phyloP scores from a whole-genome alignment of 2,888 invertebrate genomes.

The Hemaris fuciformis region DNA sequence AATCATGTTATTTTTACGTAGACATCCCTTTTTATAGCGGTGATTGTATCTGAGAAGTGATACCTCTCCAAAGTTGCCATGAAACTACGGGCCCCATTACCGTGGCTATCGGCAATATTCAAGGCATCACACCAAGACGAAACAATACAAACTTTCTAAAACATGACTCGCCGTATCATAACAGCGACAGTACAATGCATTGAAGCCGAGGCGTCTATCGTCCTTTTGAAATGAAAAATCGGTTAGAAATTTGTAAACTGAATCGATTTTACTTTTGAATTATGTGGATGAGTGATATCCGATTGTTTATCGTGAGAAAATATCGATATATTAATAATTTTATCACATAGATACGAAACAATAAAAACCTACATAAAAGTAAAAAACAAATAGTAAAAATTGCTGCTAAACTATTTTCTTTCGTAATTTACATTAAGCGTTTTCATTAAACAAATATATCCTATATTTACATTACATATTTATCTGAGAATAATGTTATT shows the following conservation, averaged over 20 bases:
- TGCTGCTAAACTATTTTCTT: too few relatives aligned
- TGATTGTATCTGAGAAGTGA: background rate
- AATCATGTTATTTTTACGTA: too few relatives aligned
- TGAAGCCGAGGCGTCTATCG: background rate
- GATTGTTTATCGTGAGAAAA: too few relatives aligned
- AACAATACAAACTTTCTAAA: slow-evolving; percentile 3
- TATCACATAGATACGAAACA: too few relatives aligned
- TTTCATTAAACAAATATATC: too few relatives aligned
- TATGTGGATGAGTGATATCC: background rate
- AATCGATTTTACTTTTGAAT: background rate
- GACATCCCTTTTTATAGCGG: background rate
- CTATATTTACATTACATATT: too few relatives aligned
- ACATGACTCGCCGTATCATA: background rate
- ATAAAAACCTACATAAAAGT: too few relatives aligned
- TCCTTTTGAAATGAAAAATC: background rate
- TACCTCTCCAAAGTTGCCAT: background rate
- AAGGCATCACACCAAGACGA: background rate
- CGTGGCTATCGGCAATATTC: background rate
- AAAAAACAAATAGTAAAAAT: too few relatives aligned
- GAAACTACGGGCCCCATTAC: background rate
- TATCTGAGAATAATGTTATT: too few relatives aligned
- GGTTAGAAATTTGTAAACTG: background rate
- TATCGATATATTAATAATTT: too few relatives aligned
- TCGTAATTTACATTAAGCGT: too few relatives aligned
- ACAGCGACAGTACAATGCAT: background rate